phyloP scores from a whole-genome alignment of 2,113 vertebrate species.

The Tetrao urogallus region DNA sequence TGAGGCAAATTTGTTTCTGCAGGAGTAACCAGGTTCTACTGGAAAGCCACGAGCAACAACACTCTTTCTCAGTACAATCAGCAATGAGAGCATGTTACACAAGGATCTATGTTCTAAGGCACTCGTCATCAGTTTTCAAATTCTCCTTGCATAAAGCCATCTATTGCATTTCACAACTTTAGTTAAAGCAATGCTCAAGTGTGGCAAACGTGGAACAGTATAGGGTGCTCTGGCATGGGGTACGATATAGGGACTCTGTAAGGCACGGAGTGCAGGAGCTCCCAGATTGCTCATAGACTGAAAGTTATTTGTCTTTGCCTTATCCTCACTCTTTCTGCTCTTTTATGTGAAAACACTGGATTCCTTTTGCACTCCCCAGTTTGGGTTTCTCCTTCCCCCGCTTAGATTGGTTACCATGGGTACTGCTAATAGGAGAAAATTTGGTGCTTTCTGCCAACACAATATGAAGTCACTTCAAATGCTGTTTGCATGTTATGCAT shows the following conservation, averaged over 20 bases:
- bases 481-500: neutral
- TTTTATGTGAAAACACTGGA: neutral
- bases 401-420: neutral
- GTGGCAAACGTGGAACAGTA: neutral
- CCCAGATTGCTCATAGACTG: neutral
- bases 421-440: conserved; percentile 11
- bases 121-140: neutral
- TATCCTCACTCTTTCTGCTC: neutral
- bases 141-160: neutral
- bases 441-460: neutral
- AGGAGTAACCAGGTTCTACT: neutral
- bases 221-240: neutral
- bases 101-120: neutral
- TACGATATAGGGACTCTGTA: neutral
- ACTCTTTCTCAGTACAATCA: neutral
- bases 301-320: neutral
- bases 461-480: neutral
- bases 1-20: neutral
- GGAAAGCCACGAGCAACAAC: neutral
- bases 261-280: neutral
- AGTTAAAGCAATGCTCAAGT: neutral
- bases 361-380: neutral
- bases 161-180: neutral
- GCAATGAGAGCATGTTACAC: fast-evolving
- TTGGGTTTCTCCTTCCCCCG: neutral